Evolutionary conservation across 2,797 vertebrate species (phyloP).

Genomic region (Catamblyrhynchus diadema): DNA sequence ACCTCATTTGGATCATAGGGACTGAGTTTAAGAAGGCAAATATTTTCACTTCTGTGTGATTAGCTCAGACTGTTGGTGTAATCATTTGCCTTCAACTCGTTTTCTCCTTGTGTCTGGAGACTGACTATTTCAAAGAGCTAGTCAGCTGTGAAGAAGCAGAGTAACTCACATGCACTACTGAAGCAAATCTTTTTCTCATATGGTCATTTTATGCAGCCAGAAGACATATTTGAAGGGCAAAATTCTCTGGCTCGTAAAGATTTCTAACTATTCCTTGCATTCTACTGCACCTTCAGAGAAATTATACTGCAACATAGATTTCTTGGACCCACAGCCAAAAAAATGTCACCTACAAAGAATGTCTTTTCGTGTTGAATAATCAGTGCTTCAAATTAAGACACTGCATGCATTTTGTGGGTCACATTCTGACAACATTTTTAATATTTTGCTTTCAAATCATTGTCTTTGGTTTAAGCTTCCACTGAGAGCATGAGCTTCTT

Average conservation of each 20-base stretch:
- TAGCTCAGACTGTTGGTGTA: background rate
- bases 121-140: background rate
- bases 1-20: background rate
- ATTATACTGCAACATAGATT: background rate
- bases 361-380: background rate
- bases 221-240: constrained; percentile 23
- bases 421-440: background rate
- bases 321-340: background rate
- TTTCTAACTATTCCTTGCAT: constrained; percentile 5
- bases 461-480: background rate
- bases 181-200: constrained; percentile 14
- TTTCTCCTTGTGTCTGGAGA: background rate
- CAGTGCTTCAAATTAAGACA: background rate
- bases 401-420: background rate
- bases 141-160: constrained; percentile 11
- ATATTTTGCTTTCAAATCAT: background rate
- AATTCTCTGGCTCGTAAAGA: background rate
- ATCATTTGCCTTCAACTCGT: background rate
- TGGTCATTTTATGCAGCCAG: constrained; percentile 8
- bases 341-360: background rate
- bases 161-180: background rate
- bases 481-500: background rate
- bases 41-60: background rate
- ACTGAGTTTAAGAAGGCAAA: background rate
- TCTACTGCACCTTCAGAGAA: background rate